A percentile compares a stretch with the other conserved stretches of the same genome.
Conservation (phyloP, 92 coral and sea anemone species). For the Phenganax marumi region DNA sequence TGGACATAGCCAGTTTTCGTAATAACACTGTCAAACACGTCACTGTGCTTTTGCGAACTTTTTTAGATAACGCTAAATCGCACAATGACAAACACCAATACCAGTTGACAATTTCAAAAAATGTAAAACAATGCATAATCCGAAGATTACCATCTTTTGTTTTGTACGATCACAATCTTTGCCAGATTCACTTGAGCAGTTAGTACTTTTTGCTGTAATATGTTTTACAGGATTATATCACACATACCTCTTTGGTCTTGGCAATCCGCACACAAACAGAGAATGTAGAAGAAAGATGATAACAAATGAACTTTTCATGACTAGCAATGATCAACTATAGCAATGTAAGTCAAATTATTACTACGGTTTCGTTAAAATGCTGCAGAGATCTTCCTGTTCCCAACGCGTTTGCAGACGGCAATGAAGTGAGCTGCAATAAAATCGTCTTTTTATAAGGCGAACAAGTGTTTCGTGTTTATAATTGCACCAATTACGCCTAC, state of each 20-base stretch:
- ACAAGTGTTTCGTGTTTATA: no score
- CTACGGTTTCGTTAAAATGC: neutral
- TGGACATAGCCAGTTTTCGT: no score
- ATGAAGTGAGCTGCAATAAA: conserved; percentile 3
- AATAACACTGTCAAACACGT: no score
- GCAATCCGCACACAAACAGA: neutral
- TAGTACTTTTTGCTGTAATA: neutral
- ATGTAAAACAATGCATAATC: no score
- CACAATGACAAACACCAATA: no score
- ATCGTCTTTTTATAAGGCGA: neutral
- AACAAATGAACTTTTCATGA: neutral
- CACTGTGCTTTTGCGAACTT: no score
- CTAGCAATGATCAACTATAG: neutral
- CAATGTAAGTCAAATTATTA: neutral
- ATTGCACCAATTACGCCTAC: no score
- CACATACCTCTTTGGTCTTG: conserved; percentile 9
- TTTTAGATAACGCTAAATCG: no score
- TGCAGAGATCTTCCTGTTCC: neutral
- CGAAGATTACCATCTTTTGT: neutral
- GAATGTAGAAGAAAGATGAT: neutral
- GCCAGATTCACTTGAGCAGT: neutral
- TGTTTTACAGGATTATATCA: neutral
- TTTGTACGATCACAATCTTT: neutral
- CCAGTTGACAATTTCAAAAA: no score
- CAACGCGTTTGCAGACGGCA: neutral